These are phyloP conservation scores for Coenobita brevimanus DNA, from an alignment of 1,140 invertebrate species.

Conservation along the genomic window DNA sequence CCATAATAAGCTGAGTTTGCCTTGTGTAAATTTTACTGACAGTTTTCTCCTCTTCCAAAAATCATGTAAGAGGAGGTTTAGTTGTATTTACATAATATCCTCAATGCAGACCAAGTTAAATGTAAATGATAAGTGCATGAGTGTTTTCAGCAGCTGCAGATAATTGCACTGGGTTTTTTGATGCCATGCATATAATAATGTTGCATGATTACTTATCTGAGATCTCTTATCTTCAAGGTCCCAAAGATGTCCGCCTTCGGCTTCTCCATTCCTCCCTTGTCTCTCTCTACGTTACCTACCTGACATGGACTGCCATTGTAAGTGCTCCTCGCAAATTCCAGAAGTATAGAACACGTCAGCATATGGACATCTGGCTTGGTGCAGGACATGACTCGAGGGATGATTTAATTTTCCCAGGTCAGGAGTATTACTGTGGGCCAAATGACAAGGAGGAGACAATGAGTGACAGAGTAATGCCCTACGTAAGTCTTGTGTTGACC, in stretches of 20 bases:
- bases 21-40: too few relatives aligned
- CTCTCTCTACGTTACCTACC: slow-evolving; percentile 92
- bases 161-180: too few relatives aligned
- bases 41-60: too few relatives aligned
- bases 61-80: too few relatives aligned
- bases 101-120: too few relatives aligned
- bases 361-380: slow-evolving; percentile 30
- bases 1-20: too few relatives aligned
- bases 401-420: slow-evolving; percentile 24
- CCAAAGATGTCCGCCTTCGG: slow-evolving; percentile 54
- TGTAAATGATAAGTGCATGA: too few relatives aligned
- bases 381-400: slow-evolving; percentile 28
- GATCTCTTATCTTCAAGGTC: slow-evolving; percentile 17
- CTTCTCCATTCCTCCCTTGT: slow-evolving; percentile 95
- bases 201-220: not conserved
- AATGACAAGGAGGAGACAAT: slow-evolving; percentile 46
- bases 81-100: too few relatives aligned
- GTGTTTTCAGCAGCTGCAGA: too few relatives aligned
- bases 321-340: slow-evolving; percentile 61
- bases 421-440: slow-evolving; percentile 61
- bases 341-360: not conserved
- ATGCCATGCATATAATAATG: not conserved
- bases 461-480: slow-evolving; percentile 56
- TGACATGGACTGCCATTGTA: slow-evolving; percentile 96
- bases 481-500: slow-evolving; percentile 61